Conservation (phyloP, 2,888 invertebrate species). For the Pammene aurita region DNA sequence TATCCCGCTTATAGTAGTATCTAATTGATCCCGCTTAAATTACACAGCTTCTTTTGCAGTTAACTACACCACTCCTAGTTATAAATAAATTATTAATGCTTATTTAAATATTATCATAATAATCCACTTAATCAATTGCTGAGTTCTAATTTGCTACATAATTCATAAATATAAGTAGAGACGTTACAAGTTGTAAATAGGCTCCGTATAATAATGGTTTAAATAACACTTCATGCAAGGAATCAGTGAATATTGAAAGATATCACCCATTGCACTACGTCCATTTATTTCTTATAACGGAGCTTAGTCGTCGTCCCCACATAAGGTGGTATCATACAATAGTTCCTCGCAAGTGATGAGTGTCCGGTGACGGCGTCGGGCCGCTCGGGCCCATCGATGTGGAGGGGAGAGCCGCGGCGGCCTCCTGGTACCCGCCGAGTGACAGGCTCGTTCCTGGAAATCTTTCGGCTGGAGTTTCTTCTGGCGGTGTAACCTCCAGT, state of each 20-base stretch:
- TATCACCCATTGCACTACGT: slow-evolving; percentile 66
- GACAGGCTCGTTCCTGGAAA: slow-evolving; percentile 65
- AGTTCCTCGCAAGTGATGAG: slow-evolving; percentile 93
- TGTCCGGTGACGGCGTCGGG: slow-evolving; percentile 78
- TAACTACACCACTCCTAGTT: slow-evolving; percentile 51
- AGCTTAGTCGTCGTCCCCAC: slow-evolving; percentile 94
- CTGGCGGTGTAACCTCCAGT: slow-evolving; percentile 89
- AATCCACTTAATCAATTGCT: slow-evolving; percentile 36
- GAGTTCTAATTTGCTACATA: slow-evolving; percentile 48
- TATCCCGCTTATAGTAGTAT: slow-evolving; percentile 68
- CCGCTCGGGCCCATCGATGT: slow-evolving; percentile 64
- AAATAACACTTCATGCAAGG: not conserved
- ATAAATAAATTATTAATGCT: slow-evolving; percentile 18
- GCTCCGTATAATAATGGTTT: slow-evolving; percentile 55
- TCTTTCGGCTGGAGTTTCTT: slow-evolving; percentile 83
- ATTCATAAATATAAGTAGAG: slow-evolving; percentile 57
- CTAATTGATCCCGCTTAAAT: slow-evolving; percentile 81
- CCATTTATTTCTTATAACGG: slow-evolving; percentile 89
- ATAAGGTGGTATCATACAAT: slow-evolving; percentile 97
- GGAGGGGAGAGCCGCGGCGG: slow-evolving; percentile 71
- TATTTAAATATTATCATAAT: not conserved
- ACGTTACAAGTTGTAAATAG: slow-evolving; percentile 62
- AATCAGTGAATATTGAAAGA: not conserved
- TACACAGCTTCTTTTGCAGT: slow-evolving; percentile 70
- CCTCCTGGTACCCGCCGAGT: slow-evolving; percentile 78